Evolutionary conservation across 1,140 invertebrate genomes (phyloP).

Genomic region (Anastrepha ludens): DNA sequence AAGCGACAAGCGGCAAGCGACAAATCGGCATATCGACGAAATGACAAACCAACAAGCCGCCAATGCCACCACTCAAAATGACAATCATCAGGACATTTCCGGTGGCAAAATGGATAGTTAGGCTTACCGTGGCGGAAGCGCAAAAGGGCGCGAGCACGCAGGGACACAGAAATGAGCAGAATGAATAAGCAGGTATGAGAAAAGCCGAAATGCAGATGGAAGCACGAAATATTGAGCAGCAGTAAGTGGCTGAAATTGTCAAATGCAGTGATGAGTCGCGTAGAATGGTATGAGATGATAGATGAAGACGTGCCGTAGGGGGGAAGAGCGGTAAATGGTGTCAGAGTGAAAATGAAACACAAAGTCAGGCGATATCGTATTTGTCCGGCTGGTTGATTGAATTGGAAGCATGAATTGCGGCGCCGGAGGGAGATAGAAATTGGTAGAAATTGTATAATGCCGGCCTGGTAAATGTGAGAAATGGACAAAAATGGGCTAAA

Average conservation of each 20-base stretch:
- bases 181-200: background rate
- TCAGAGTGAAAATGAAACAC: background rate
- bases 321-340: background rate
- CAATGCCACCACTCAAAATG: background rate
- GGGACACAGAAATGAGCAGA: background rate
- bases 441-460: background rate
- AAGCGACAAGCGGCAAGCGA: background rate
- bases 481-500: too few species aligned
- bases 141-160: too few species aligned
- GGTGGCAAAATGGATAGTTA: background rate
- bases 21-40: background rate
- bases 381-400: background rate
- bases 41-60: background rate
- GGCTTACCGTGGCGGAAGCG: background rate
- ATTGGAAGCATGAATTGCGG: background rate
- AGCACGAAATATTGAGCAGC: background rate
- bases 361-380: background rate
- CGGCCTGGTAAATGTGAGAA: background rate
- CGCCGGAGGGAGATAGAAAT: background rate
- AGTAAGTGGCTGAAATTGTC: conserved; percentile 3
- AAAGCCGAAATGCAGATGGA: too few species aligned
- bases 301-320: background rate
- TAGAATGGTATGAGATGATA: background rate
- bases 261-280: background rate
- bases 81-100: background rate